Evolutionary conservation across 2,113 vertebrate species (phyloP).

Genomic region (Nibea coibor): DNA sequence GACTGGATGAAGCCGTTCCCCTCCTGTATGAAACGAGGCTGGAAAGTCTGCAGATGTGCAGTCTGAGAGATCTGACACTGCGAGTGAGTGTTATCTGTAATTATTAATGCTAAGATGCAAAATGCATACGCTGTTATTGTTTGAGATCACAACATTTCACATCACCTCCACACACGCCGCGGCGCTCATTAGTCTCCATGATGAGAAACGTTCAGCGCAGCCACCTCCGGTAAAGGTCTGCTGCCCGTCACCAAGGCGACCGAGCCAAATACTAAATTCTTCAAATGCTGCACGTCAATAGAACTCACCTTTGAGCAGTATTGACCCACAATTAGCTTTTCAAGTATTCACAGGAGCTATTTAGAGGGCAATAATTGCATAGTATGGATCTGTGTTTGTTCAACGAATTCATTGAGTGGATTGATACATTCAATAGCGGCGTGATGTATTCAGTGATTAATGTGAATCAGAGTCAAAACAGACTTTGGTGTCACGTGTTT

Average conservation of each 20-base stretch:
- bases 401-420: slow-evolving; percentile 68
- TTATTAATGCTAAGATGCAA: slow-evolving; percentile 6
- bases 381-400: slow-evolving; percentile 74
- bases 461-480: slow-evolving; percentile 46
- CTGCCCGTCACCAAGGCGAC: slow-evolving; percentile 68
- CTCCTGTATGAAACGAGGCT: neutral
- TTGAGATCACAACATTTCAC: neutral
- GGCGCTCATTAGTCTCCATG: slow-evolving; percentile 11
- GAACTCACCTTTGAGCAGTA: slow-evolving; percentile 67
- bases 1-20: neutral
- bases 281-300: slow-evolving; percentile 64
- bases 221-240: slow-evolving; percentile 54
- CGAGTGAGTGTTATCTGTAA: neutral
- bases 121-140: neutral
- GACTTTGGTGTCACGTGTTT: neutral
- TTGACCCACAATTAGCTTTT: slow-evolving; percentile 76
- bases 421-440: slow-evolving; percentile 56
- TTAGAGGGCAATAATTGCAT: slow-evolving; percentile 76
- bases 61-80: neutral
- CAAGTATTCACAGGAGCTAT: slow-evolving; percentile 75
- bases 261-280: slow-evolving; percentile 60
- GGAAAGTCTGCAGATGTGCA: neutral
- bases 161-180: slow-evolving; percentile 14
- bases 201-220: slow-evolving; percentile 44
- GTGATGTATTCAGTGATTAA: slow-evolving; percentile 55